Percentiles rank a stretch among this genome's conserved stretches.
Conservation (phyloP, 2,113 vertebrate species). For the Aptenodytes patagonicus region DNA sequence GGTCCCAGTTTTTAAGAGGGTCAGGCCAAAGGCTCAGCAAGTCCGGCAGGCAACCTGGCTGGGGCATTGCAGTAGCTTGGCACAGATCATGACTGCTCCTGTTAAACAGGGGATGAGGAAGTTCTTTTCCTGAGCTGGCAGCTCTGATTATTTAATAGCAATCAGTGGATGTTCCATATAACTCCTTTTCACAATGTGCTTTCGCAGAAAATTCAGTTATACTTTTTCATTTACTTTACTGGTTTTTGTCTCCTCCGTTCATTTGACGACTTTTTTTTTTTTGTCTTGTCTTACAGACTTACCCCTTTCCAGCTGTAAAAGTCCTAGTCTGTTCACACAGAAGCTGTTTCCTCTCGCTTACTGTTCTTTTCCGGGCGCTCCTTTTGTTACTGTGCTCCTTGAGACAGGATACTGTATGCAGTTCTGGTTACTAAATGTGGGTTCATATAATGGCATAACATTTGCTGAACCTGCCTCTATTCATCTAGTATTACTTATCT, state of each 20-base stretch:
- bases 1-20: not conserved
- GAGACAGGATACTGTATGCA: not conserved
- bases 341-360: not conserved
- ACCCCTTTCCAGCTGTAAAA: not conserved
- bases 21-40: not conserved
- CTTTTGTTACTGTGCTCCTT: not conserved
- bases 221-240: not conserved
- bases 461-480: not conserved
- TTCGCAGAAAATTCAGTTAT: not conserved
- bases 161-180: not conserved
- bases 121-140: not conserved
- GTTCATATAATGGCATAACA: rapidly evolving
- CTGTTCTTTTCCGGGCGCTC: not conserved
- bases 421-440: not conserved
- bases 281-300: not conserved
- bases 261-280: not conserved
- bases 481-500: not conserved
- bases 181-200: not conserved
- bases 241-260: rapidly evolving
- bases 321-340: not conserved
- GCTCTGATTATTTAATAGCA: not conserved
- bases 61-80: rapidly evolving
- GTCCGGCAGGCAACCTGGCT: not conserved
- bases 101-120: not conserved
- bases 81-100: not conserved